Percentiles rank a stretch among this genome's conserved stretches.
These are phyloP conservation scores for Xenopus laevis DNA, from an alignment of 2,113 vertebrate species.

Conservation along the genomic window DNA sequence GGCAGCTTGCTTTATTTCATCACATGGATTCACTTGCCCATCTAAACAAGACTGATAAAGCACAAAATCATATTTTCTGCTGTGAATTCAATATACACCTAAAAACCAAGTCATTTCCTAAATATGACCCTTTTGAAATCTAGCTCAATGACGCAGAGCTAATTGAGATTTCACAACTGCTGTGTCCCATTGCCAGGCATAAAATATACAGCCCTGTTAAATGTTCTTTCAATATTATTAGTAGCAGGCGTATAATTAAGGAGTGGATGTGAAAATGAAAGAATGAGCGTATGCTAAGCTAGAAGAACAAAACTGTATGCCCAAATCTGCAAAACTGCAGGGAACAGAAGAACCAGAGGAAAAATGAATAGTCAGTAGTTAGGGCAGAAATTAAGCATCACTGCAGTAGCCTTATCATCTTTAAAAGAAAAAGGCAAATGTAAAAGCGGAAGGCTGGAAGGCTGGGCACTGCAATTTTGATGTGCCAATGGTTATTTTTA, in stretches of 20 bases:
- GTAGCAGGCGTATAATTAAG: constrained; percentile 15
- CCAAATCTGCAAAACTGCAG: neutral
- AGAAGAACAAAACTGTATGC: neutral
- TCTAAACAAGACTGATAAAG: neutral
- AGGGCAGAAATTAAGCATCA: neutral
- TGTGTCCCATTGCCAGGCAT: neutral
- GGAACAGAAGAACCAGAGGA: neutral
- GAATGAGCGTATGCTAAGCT: neutral
- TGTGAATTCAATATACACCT: neutral
- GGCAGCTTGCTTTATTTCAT: neutral
- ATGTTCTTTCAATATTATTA: constrained; percentile 3
- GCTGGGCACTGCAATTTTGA: neutral
- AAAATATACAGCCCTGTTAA: neutral
- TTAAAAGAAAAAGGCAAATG: neutral
- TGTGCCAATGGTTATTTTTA: neutral
- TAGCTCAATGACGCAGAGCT: neutral
- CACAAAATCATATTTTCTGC: constrained; percentile 16
- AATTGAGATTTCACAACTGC: constrained; percentile 20
- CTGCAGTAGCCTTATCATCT: constrained; percentile 1
- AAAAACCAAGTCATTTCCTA: constrained; percentile 12
- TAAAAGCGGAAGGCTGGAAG: neutral
- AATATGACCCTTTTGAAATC: constrained; percentile 3
- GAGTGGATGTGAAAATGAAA: constrained; percentile 13
- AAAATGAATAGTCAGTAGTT: neutral
- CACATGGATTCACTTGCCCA: neutral